Base-by-base conservation (phyloP, 2,113 vertebrate species). In the Anguilla japonica region DNA sequence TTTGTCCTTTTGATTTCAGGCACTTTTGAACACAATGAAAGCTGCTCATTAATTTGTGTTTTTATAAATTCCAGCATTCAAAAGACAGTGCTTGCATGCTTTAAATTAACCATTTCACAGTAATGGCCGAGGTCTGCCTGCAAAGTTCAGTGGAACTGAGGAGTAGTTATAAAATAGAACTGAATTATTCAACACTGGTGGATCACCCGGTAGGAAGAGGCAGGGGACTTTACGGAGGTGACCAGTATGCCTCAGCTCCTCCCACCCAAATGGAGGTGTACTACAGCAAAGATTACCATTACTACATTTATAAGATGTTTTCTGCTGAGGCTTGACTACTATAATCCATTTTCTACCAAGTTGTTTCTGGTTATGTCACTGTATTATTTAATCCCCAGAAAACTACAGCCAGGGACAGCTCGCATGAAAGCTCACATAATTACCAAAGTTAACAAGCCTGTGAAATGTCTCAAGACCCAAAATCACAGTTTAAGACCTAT, bases 381-480 rank as follows among this genome's bases (percentile, higher is more conserved):
- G 71, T 34, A 34, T 75, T 75, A 29, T 13, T 75, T n/a, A n/a
- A 34, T n/a, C 71, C 81, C 29, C 34, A 39, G 56, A 57, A 53
- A 60, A 13, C 43, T 67, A 67, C 46, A 6, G 41, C 81, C 53
- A 82, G 85, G 43, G 84, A 79, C 86, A 85, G 20, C 82, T 67
- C 9, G 60, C 3, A 15, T 39, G 13, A 16, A 22, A 46, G 79
- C 53, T 40, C 40, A 46, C 20, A 46, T 85, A 53, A 88, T 86
- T 88, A 88, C 82, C 22, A 75, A 56, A 83, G 50, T 86, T 88
- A 88, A 86, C 87, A 88, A 83, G 82, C 75, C 56, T 40, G 26
- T 34, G 75, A 83, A 81, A 81, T 53, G 84, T 57, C 53, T 86
- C 26, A 18, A 50, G 75, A 50, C 34, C 82, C 56, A n/a, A 34